A percentile compares a stretch with the other conserved stretches of the same genome.
These are phyloP conservation scores for Gymnopithys bicolor DNA, from an alignment of 2,797 vertebrate genomes.

Conservation along the genomic window DNA sequence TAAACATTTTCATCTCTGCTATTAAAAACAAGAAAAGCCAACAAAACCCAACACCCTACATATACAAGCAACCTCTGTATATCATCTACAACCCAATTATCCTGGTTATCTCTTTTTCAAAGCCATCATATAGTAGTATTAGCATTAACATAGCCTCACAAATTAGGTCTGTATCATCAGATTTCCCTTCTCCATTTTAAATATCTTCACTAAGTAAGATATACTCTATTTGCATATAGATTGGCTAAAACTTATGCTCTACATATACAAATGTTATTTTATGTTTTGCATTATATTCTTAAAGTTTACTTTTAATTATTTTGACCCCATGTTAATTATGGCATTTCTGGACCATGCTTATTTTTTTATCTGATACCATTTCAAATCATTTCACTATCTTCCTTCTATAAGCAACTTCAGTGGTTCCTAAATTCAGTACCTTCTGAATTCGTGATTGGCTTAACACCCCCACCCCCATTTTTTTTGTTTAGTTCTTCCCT, in stretches of 20 bases:
- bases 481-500: background rate
- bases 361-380: background rate
- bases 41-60: background rate
- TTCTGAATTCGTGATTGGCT: background rate
- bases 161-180: background rate
- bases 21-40: background rate
- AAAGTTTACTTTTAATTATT: background rate
- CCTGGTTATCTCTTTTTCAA: background rate
- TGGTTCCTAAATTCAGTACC: background rate
- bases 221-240: background rate
- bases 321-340: background rate
- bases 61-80: rapidly evolving
- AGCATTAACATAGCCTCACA: background rate
- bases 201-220: background rate
- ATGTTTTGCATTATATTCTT: background rate
- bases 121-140: background rate
- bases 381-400: background rate
- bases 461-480: background rate
- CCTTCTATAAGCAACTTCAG: background rate
- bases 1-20: background rate
- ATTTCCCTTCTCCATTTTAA: background rate
- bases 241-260: background rate
- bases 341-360: background rate
- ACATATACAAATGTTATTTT: background rate
- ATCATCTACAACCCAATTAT: background rate